phyloP scores from a whole-genome alignment of 2,113 vertebrate genomes.

The Equus quagga region DNA sequence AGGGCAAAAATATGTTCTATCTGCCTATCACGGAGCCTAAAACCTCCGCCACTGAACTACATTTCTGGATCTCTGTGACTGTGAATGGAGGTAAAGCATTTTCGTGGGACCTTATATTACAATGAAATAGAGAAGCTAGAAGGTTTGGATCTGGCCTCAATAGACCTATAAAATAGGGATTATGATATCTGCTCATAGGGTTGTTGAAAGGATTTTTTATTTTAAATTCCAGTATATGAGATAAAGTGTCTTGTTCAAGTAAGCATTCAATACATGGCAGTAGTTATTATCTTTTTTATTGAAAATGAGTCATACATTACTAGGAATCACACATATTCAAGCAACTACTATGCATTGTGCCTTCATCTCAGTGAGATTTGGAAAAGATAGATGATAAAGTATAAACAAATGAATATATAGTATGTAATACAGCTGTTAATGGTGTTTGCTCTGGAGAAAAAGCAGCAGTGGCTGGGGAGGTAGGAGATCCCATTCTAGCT shows the following conservation, averaged over 20 bases:
- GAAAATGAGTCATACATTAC: neutral
- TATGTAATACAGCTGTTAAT: neutral
- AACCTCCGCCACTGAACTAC: neutral
- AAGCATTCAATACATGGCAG: neutral
- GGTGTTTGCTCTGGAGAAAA: neutral
- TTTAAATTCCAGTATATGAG: neutral
- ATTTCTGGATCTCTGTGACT: neutral
- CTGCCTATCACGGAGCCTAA: neutral
- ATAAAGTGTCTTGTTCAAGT: neutral
- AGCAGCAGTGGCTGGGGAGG: neutral
- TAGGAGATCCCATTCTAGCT: neutral
- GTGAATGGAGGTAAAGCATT: neutral
- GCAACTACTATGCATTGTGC: neutral
- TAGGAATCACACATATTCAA: neutral
- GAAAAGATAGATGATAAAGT: neutral
- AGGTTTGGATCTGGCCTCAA: neutral
- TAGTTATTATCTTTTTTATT: neutral
- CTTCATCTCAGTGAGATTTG: neutral
- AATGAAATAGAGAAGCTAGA: neutral
- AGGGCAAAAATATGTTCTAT: neutral
- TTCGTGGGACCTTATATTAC: neutral
- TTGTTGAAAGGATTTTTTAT: neutral
- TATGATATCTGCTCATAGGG: neutral
- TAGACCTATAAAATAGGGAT: neutral
- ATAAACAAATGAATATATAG: neutral